phyloP scores from a whole-genome alignment of 2,888 invertebrate species.

The Lasioglossum leucozonium region DNA sequence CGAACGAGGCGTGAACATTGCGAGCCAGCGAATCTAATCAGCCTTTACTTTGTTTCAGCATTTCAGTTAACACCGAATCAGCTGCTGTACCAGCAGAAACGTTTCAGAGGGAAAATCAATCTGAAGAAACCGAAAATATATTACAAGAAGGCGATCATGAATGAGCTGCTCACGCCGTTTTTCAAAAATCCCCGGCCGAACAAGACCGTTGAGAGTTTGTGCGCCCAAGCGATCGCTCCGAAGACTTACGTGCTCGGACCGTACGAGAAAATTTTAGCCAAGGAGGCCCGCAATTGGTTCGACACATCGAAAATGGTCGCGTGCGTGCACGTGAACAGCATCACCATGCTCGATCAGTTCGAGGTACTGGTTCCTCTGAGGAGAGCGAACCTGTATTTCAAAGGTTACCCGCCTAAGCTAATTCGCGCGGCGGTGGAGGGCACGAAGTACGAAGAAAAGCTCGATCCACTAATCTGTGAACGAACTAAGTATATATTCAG shows the following conservation, averaged over 20 bases:
- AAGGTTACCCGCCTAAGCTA: slow-evolving; percentile 89
- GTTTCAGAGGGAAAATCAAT: slow-evolving; percentile 92
- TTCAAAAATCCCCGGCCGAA: slow-evolving; percentile 85
- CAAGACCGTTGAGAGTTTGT: slow-evolving; percentile 83
- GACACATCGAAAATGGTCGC: slow-evolving; percentile 90
- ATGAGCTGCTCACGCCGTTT: slow-evolving; percentile 88
- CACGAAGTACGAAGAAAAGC: slow-evolving; percentile 88
- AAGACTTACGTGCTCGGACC: slow-evolving; percentile 85
- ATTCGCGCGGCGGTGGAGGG: slow-evolving; percentile 88
- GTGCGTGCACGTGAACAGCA: slow-evolving; percentile 90
- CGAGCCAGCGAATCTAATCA: background rate
- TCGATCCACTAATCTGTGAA: slow-evolving; percentile 88
- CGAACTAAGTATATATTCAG: slow-evolving; percentile 90
- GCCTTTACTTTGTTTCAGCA: slow-evolving; percentile 73
- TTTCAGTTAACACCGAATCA: slow-evolving; percentile 76
- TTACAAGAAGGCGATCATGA: slow-evolving; percentile 88
- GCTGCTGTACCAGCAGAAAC: slow-evolving; percentile 85
- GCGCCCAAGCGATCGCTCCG: slow-evolving; percentile 81
- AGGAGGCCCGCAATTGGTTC: slow-evolving; percentile 90
- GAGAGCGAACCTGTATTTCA: slow-evolving; percentile 89
- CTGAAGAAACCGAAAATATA: slow-evolving; percentile 90
- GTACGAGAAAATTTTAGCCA: slow-evolving; percentile 90
- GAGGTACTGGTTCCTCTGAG: slow-evolving; percentile 88
- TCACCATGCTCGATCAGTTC: slow-evolving; percentile 88
- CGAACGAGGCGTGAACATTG: background rate